These are phyloP conservation scores for Cassiopea xamachana DNA, from an alignment of 30 jellyfish, hydroid and myxozoan species.

Conservation along the genomic window DNA sequence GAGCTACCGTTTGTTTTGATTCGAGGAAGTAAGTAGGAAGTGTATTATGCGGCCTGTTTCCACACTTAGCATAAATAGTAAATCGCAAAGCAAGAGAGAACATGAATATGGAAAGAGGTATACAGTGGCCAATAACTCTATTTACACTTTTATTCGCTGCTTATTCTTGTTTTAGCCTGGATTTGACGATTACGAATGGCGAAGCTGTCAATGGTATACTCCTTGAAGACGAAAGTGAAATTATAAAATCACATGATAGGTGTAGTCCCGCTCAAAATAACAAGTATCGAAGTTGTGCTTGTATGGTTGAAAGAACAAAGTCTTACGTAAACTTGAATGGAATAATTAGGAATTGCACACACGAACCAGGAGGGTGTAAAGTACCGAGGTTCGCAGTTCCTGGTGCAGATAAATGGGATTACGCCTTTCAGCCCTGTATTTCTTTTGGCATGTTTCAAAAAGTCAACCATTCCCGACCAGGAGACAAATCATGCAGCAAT, in stretches of 20 bases:
- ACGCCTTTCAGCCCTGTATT: conserved; percentile 61
- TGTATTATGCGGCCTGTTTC: no score
- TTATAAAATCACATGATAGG: conserved; percentile 24
- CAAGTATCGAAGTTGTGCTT: conserved; percentile 59
- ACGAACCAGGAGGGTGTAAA: conserved; percentile 41
- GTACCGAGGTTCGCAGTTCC: conserved; percentile 43
- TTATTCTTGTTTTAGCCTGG: background rate
- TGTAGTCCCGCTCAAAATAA: conserved; percentile 33
- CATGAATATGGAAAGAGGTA: background rate
- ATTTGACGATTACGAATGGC: background rate
- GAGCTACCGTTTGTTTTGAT: no score
- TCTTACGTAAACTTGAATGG: conserved; percentile 45
- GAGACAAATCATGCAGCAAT: conserved; percentile 42
- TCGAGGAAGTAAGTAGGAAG: no score
- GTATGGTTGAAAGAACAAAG: conserved; percentile 22
- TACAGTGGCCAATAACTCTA: background rate
- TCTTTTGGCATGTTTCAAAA: conserved; percentile 44
- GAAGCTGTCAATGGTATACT: background rate
- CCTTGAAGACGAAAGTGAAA: conserved; percentile 1
- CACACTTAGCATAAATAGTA: no score
- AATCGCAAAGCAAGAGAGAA: background rate
- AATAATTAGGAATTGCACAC: conserved; percentile 43
- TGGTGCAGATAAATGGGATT: conserved; percentile 41
- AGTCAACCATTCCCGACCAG: conserved; percentile 24
- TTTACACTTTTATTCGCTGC: background rate